Base-by-base conservation (phyloP, 2,888 invertebrate species). In the Noctua janthina region DNA sequence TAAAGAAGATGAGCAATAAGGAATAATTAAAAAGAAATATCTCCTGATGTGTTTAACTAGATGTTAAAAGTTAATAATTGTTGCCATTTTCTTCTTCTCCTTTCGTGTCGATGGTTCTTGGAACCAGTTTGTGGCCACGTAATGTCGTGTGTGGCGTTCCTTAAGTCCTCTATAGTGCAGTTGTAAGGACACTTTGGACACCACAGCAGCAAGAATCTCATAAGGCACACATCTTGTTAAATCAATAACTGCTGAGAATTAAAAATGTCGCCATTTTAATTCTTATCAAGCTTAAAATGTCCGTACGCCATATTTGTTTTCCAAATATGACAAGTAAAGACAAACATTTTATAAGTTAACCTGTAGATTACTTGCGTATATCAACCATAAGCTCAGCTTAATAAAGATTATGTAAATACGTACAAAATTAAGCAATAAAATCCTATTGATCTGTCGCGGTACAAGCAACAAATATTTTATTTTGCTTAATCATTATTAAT, bases 351-450 rank as follows among this genome's bases (percentile, higher is more conserved):
- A 71, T 20, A 15, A 54, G 35, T 72, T 67, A 71, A 74, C 35
- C 71, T 62, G 20, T 72, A 54, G 46, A 64, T 66, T 75, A 72
- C 71, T 62, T 72, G 62, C 62, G 29, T 74, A 78, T 15, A 67
- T 39, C 56, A 64, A 71, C 20, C 17, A 17, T 80, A 81, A 77
- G 68, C 70, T 75, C 17, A 56, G 67, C 81, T 85, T 74, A 77
- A 74, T 77, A 81, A 76, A 73, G 76, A 77, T 85, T 83, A 80
- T 80, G 85, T 85, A 67, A 79, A 84, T 80, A 70, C 11, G 11
- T 49, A 64, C n/a, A 66, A 70, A 67, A 85, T 76, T 74, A 85
- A 85, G 73, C 69, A 20, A 85, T 85, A 76, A 73, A 72, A 69
- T 66, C 64, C 15, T 66, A 67, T 67, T 72, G 67, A 82, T 72